A percentile compares a stretch with the other conserved stretches of the same genome.
Conservation (phyloP, 2,888 invertebrate species). For the Morinoia aosen region DNA sequence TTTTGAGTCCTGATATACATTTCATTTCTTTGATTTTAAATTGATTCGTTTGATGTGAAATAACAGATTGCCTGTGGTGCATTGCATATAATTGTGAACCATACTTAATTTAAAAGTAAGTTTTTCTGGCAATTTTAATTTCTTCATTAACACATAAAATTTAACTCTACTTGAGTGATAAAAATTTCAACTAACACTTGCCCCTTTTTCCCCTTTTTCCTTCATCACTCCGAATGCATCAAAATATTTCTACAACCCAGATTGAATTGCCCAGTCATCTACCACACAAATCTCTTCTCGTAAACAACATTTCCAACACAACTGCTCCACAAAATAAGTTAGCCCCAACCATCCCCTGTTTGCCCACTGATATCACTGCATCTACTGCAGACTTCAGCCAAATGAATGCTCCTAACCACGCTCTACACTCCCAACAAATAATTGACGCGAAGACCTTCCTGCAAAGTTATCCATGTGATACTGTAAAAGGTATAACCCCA, state of each 20-base stretch:
- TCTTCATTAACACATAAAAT: neutral
- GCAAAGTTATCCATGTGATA: neutral
- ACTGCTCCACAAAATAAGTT: neutral
- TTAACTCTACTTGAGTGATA: neutral
- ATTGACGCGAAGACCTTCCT: neutral
- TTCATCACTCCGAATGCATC: neutral
- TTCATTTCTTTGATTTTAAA: neutral
- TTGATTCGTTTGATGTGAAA: neutral
- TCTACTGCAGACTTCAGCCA: neutral
- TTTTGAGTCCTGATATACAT: neutral
- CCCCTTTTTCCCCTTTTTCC: neutral
- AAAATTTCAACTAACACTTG: neutral
- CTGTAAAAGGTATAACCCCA: neutral
- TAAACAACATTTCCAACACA: neutral
- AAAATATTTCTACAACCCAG: neutral
- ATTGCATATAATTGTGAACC: neutral
- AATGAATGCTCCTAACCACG: neutral
- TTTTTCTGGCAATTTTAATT: neutral
- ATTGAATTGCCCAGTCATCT: neutral
- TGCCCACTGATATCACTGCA: neutral
- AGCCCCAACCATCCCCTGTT: neutral
- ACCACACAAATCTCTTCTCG: neutral
- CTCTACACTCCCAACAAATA: neutral
- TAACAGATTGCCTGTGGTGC: neutral
- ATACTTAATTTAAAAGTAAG: neutral